phyloP scores from a whole-genome alignment of 2,888 invertebrate genomes.

The Pecten maximus region DNA sequence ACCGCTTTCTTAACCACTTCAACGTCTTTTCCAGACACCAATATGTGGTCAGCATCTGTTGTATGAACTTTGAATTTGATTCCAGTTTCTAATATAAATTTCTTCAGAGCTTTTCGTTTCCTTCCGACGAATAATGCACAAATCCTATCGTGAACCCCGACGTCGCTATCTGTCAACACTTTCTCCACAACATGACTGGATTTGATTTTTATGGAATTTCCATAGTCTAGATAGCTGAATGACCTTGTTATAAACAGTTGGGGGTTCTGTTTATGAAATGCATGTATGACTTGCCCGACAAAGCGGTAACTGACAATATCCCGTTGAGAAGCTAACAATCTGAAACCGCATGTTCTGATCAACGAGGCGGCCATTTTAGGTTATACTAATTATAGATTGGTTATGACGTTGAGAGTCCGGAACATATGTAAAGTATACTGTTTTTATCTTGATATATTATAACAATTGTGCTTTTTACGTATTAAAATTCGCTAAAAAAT shows the following conservation, averaged over 20 bases:
- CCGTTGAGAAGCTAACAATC: not conserved
- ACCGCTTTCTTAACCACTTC: not conserved
- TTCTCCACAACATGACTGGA: not conserved
- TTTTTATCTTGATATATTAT: too few relatives aligned
- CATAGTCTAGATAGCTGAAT: not conserved
- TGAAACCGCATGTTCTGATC: not conserved
- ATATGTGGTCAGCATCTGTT: not conserved
- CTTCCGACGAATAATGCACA: not conserved
- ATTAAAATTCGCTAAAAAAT: too few relatives aligned
- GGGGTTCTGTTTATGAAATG: not conserved
- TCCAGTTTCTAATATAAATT: not conserved
- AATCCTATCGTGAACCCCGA: not conserved
- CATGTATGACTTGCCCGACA: not conserved
- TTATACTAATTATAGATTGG: not conserved
- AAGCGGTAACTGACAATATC: too few relatives aligned
- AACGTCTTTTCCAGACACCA: not conserved
- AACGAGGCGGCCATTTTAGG: not conserved
- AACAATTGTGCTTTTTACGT: too few relatives aligned
- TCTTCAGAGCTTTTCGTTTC: not conserved
- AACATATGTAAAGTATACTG: too few relatives aligned
- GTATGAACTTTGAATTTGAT: not conserved
- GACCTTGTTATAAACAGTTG: not conserved
- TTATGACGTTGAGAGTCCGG: too few relatives aligned
- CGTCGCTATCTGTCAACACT: not conserved
- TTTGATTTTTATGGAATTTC: not conserved